Evolutionary conservation across 2,888 invertebrate genomes (phyloP).

Genomic region (Trichogramma evanescens): DNA sequence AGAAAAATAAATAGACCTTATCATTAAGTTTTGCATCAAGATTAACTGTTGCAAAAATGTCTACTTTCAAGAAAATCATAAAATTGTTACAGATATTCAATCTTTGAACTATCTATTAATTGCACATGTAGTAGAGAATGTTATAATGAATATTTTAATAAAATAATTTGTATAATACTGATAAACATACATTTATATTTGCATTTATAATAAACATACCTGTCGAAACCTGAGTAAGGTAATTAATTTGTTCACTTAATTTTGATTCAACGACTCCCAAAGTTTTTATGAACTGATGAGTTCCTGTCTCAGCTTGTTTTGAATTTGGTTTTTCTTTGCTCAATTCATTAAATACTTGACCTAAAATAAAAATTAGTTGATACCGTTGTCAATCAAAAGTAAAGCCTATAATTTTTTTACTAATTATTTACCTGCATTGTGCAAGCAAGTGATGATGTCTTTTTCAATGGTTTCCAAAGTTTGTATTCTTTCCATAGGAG

Average conservation of each 20-base stretch:
- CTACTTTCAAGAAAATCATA: no score
- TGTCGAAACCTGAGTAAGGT: constrained; percentile 92
- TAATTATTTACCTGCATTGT: constrained; percentile 70
- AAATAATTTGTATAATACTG: neutral
- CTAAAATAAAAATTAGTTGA: constrained; percentile 47
- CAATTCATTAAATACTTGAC: constrained; percentile 84
- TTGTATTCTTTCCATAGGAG: constrained; percentile 84
- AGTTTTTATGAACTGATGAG: constrained; percentile 84
- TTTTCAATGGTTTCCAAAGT: constrained; percentile 88
- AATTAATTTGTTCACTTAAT: constrained; percentile 91
- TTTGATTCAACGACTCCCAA: constrained; percentile 83
- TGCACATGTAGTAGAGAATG: no score
- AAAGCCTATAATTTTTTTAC: neutral
- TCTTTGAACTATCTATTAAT: no score
- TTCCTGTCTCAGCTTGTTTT: constrained; percentile 87
- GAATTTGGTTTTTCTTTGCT: constrained; percentile 92
- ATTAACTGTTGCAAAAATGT: no score
- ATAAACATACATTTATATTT: neutral
- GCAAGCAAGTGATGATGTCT: constrained; percentile 82
- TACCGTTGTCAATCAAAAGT: neutral
- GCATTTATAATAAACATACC: constrained; percentile 40
- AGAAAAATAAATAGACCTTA: no score
- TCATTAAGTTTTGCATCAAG: no score
- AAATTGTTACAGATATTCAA: no score
- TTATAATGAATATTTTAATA: neutral